Base-by-base conservation (phyloP, 2,113 vertebrate species). In the Sterna hirundo region DNA sequence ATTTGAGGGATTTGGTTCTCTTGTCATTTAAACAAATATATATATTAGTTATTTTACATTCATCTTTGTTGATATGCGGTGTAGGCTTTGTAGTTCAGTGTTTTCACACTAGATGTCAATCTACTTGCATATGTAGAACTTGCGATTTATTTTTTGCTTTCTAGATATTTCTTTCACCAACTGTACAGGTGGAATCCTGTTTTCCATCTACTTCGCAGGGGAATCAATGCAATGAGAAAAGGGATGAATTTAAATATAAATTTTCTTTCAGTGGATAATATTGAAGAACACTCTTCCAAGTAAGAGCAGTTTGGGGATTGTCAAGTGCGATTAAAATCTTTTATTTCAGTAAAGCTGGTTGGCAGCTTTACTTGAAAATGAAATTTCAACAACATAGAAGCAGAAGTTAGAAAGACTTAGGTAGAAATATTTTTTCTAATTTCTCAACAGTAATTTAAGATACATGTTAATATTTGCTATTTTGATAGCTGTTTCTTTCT, bases 91-190 rank as follows among this genome's bases (percentile, higher is more conserved):
- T 90, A 96, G 82, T 97, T 97, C 95, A 90, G 12, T 81, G 15
- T 88, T 95, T 91, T 92, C 62, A 90, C 97, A 94, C 97, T 97
- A 97, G 97, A 85, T 97, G 97, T 97, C 97, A 92, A 93, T 94
- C 88, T 96, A 40, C 93, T 81, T 96, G 94, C 94, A 13, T 83
- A 14, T 47, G 83, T 86, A 52, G 51, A 82, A 80, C 32, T 26
- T 76, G 71, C 51, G 81, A 3, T 36, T 9, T 62, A 3, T 72
- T 60, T 83, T 88, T 83, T 93, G 38, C 69, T 72, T 97, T 97
- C 97, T 97, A 95, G 96, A 97, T 92, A 90, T 8, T 97, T 97
- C 95, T 95, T 91, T 92, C 38, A 78, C 54, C 54, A 52, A 10
- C 26, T 75, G 21, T 9, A 26, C 21, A 51, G 17, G 32, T 27